Evolutionary conservation across 2,888 invertebrate species (phyloP).

Genomic region (Pherbina coryleti): DNA sequence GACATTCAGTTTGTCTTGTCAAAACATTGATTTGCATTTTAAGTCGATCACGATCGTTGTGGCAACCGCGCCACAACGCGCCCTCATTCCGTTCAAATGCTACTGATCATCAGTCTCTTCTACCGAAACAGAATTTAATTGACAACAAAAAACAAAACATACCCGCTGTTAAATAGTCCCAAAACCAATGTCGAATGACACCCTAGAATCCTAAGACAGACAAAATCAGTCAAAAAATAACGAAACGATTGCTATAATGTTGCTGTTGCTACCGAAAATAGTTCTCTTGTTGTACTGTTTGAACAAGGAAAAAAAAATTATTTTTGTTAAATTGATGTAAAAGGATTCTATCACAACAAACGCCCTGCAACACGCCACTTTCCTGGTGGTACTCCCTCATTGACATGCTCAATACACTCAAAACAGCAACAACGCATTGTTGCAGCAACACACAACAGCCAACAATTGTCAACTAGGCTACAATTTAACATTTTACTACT

Average conservation of each 20-base stretch:
- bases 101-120: neutral
- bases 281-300: too few relatives aligned
- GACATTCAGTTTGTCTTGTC: slow-evolving; percentile 9
- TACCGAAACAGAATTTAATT: neutral
- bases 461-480: neutral
- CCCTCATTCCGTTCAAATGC: neutral
- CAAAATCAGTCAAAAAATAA: neutral
- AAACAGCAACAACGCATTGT: neutral
- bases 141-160: neutral
- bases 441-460: slow-evolving; percentile 5
- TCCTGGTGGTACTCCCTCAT: slow-evolving; percentile 9
- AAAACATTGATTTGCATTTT: slow-evolving; percentile 38
- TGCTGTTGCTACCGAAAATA: neutral
- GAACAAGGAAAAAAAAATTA: too few relatives aligned
- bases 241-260: neutral
- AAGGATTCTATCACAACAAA: neutral
- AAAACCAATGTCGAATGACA: slow-evolving; percentile 27
- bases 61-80: slow-evolving; percentile 17
- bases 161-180: slow-evolving; percentile 18
- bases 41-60: slow-evolving; percentile 37
- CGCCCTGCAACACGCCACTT: slow-evolving; percentile 22
- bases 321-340: too few relatives aligned
- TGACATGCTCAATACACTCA: neutral
- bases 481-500: slow-evolving; percentile 13
- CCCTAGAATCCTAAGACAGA: neutral